These are phyloP conservation scores for Macropis europaea DNA, from an alignment of 2,888 invertebrate species.

Conservation along the genomic window DNA sequence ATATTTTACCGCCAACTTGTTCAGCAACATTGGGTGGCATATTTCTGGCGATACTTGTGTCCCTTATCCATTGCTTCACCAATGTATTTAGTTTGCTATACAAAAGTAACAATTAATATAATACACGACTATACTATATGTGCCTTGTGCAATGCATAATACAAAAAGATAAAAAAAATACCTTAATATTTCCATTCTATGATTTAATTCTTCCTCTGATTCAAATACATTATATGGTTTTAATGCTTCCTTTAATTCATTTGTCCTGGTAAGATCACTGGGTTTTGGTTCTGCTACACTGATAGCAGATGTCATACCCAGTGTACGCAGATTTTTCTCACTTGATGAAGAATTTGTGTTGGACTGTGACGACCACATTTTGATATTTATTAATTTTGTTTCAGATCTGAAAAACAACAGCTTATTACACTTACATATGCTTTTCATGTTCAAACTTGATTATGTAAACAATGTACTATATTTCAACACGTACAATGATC, in stretches of 20 bases:
- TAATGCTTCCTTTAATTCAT: constrained; percentile 89
- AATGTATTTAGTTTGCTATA: constrained; percentile 91
- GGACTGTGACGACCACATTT: constrained; percentile 74
- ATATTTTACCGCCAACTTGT: constrained; percentile 97
- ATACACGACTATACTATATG: not conserved
- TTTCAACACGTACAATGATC: not conserved
- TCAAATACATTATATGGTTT: constrained; percentile 94
- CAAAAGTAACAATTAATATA: constrained; percentile 39
- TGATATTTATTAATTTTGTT: constrained; percentile 34
- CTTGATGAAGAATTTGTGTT: constrained; percentile 80
- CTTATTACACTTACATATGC: not conserved
- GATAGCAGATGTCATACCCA: constrained; percentile 97
- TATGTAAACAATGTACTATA: constrained; percentile 9
- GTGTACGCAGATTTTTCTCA: constrained; percentile 83
- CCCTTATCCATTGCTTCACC: constrained; percentile 96
- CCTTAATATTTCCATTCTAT: constrained; percentile 91
- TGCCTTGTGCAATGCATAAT: not conserved
- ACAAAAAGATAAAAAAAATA: constrained; percentile 26
- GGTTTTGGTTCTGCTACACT: constrained; percentile 92
- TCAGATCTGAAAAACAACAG: constrained; percentile 30
- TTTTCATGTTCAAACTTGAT: not conserved
- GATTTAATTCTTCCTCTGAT: constrained; percentile 93
- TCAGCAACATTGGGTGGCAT: constrained; percentile 96
- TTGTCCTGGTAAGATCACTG: constrained; percentile 87
- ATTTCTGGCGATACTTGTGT: constrained; percentile 92